Percentiles rank a stretch among this genome's conserved stretches.
These are phyloP conservation scores for Trilocha varians DNA, from an alignment of 2,888 invertebrate genomes.

Conservation along the genomic window DNA sequence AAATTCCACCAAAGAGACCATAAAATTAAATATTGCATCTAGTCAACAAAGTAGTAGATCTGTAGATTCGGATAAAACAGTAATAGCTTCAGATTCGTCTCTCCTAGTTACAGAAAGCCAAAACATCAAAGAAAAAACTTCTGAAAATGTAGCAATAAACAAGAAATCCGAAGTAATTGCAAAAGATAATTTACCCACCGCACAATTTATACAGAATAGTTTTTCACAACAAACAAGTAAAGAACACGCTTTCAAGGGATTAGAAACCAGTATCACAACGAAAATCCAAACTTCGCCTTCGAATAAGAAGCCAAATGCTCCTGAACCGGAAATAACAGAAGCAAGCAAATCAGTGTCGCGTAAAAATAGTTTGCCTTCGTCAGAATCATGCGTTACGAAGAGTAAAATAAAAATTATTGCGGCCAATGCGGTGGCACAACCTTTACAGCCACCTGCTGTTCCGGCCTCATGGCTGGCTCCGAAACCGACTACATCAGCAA, in stretches of 20 bases:
- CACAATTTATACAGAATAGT: too few relatives aligned
- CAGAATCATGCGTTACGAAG: slow-evolving; percentile 17
- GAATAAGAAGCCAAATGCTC: slow-evolving; percentile 6
- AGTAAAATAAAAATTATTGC: slow-evolving; percentile 20
- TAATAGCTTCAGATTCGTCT: too few relatives aligned
- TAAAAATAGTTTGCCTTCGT: slow-evolving; percentile 16
- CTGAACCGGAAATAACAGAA: slow-evolving; percentile 16
- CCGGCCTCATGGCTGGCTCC: slow-evolving; percentile 54
- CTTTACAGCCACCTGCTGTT: slow-evolving; percentile 55
- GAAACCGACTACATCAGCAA: slow-evolving; percentile 24
- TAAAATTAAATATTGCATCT: background rate
- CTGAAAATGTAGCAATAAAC: background rate
- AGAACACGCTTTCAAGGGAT: slow-evolving; percentile 8
- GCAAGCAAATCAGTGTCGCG: slow-evolving; percentile 14
- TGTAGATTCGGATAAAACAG: background rate
- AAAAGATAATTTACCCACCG: background rate
- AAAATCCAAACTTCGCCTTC: slow-evolving; percentile 6
- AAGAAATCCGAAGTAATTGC: background rate
- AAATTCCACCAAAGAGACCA: background rate
- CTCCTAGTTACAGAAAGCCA: background rate
- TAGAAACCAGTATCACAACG: slow-evolving; percentile 1
- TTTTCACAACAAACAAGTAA: slow-evolving; percentile 14
- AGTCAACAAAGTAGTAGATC: background rate
- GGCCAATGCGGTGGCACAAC: slow-evolving; percentile 22
- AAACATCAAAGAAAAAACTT: background rate